Evolutionary conservation across 2,888 invertebrate genomes (phyloP).

Genomic region (Druceiella hillmani): DNA sequence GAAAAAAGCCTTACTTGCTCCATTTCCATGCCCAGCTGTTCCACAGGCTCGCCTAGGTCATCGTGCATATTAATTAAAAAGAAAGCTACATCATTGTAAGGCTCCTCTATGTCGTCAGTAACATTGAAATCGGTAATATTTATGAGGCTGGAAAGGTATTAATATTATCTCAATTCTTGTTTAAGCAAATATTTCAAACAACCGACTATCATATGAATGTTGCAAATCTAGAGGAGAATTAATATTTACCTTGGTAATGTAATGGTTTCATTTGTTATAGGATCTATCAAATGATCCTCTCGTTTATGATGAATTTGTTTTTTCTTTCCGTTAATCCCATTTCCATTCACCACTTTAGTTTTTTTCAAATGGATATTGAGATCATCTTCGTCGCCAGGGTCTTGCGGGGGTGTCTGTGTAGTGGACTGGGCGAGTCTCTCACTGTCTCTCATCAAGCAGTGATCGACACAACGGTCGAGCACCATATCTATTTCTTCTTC

Average conservation of each 20-base stretch:
- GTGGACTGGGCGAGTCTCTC: slow-evolving; percentile 33
- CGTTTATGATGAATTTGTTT: no score
- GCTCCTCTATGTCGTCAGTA: slow-evolving; percentile 33
- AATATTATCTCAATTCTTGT: no score
- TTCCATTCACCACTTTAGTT: no score
- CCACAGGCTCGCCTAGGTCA: slow-evolving; percentile 67
- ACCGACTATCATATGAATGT: no score
- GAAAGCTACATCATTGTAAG: slow-evolving; percentile 50
- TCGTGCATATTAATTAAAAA: slow-evolving; percentile 67
- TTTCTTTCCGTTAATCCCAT: no score
- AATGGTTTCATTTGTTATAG: no score
- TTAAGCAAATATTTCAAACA: no score
- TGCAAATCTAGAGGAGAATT: no score
- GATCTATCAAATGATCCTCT: no score
- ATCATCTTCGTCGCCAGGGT: slow-evolving; percentile 50
- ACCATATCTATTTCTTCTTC: slow-evolving; percentile 68
- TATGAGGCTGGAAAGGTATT: no score
- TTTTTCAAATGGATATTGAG: slow-evolving; percentile 52
- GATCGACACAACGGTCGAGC: slow-evolving; percentile 66
- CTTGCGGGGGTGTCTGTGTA: slow-evolving; percentile 32
- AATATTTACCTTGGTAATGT: no score
- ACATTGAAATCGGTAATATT: neutral
- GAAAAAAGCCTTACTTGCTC: slow-evolving; percentile 52
- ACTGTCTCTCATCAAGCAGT: slow-evolving; percentile 55
- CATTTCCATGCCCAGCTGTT: slow-evolving; percentile 71